Conservation (phyloP, 2,113 vertebrate species). For the Pandion haliaetus region DNA sequence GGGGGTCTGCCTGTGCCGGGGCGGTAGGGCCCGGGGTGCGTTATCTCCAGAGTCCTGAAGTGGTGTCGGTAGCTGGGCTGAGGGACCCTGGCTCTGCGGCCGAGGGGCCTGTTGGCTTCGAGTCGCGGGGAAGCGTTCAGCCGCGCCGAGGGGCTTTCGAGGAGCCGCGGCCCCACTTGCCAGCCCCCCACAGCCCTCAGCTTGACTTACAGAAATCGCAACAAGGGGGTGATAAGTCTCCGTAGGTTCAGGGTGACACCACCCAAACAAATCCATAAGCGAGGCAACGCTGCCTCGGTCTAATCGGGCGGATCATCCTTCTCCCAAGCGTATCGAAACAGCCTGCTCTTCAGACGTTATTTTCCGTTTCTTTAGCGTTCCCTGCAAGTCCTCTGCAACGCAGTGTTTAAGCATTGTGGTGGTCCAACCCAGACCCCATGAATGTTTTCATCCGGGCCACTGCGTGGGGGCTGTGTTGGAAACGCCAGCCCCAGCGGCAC, state of each 20-base stretch:
- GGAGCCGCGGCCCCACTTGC: accelerated
- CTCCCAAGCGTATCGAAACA: accelerated
- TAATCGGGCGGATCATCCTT: accelerated
- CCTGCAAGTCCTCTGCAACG: not conserved
- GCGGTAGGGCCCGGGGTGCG: too few relatives aligned
- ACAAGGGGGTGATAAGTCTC: accelerated
- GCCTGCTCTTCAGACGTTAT: not conserved
- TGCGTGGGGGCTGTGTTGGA: not conserved
- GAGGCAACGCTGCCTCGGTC: accelerated
- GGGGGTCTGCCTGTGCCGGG: too few relatives aligned
- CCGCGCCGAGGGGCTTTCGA: accelerated
- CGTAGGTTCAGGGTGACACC: accelerated
- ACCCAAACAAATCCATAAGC: accelerated
- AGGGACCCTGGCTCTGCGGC: not conserved
- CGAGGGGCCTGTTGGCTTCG: not conserved
- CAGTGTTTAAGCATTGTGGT: accelerated
- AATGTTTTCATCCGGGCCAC: accelerated
- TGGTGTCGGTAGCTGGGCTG: not conserved
- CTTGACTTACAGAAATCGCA: accelerated
- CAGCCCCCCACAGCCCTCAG: accelerated
- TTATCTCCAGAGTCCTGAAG: not conserved
- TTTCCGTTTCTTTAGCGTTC: accelerated
- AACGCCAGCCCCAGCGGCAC: not conserved
- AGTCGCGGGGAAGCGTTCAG: accelerated
- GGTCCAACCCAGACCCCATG: accelerated